Evolutionary conservation across 2,888 invertebrate species (phyloP).

Genomic region (Drosophila formosana): DNA sequence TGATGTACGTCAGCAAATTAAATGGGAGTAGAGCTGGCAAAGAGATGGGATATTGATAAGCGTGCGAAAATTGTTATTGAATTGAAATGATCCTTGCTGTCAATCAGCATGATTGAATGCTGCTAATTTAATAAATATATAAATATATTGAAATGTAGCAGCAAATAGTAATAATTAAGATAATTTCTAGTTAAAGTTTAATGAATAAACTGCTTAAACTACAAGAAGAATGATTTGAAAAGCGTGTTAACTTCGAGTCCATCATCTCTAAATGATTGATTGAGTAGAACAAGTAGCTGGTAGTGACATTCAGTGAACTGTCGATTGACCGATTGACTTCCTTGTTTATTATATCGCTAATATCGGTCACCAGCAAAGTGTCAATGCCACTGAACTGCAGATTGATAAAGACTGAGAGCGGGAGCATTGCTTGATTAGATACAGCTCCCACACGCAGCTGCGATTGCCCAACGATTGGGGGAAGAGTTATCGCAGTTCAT

Average conservation of each 20-base stretch:
- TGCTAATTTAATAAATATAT: too few relatives aligned
- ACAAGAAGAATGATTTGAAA: too few relatives aligned
- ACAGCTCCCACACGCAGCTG: too few relatives aligned
- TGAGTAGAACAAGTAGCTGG: background rate
- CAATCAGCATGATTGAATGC: too few relatives aligned
- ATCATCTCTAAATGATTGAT: too few relatives aligned
- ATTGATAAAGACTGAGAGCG: background rate
- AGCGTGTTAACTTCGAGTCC: too few relatives aligned
- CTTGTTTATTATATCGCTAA: background rate
- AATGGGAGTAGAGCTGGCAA: background rate
- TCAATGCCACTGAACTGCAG: background rate
- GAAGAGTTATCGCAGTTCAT: conserved; percentile 2
- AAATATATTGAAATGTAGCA: too few relatives aligned
- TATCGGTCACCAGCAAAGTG: background rate
- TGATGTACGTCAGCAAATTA: background rate
- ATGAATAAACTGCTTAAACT: too few relatives aligned
- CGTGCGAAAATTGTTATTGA: background rate
- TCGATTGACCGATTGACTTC: conserved; percentile 15
- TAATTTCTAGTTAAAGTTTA: too few relatives aligned
- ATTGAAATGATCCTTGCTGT: too few relatives aligned
- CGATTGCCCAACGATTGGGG: background rate
- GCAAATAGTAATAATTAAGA: too few relatives aligned
- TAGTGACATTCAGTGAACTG: background rate
- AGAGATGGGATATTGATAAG: background rate
- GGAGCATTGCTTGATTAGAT: conserved; percentile 4